phyloP scores from a whole-genome alignment of 2,113 vertebrate genomes.

The Phylloscopus trochilus region DNA sequence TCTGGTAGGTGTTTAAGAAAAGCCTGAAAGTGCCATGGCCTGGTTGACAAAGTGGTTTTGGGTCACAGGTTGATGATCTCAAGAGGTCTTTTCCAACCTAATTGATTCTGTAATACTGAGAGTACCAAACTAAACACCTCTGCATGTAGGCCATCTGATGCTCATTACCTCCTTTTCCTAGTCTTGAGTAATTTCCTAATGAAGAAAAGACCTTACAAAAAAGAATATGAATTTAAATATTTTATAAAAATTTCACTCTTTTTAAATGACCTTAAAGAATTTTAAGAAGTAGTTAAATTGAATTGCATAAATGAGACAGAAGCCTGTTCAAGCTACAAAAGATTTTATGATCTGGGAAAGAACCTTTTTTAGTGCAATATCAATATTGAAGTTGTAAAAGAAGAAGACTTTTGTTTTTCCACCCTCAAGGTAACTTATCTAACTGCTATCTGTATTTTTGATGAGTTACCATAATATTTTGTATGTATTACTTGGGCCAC shows the following conservation, averaged over 20 bases:
- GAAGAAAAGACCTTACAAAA: background rate
- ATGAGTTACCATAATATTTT: background rate
- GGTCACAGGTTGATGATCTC: background rate
- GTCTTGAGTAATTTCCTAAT: background rate
- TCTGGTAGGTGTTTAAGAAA: background rate
- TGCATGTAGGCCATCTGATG: background rate
- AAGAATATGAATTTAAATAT: background rate
- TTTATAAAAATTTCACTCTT: background rate
- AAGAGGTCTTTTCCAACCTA: background rate
- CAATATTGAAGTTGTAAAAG: background rate
- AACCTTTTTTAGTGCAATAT: background rate
- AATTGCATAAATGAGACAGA: background rate
- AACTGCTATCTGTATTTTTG: background rate
- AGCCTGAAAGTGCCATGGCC: background rate
- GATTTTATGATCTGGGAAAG: background rate
- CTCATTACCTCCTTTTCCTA: background rate
- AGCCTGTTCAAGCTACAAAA: background rate
- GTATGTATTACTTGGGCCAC: background rate
- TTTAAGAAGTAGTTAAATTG: background rate
- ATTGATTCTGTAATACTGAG: background rate
- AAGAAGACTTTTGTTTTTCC: background rate
- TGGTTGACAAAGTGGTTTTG: background rate
- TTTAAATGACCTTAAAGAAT: background rate
- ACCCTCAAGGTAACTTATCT: background rate
- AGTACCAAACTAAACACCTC: background rate